These are phyloP conservation scores for Numenius arquata DNA, from an alignment of 2,113 vertebrate genomes.

Conservation along the genomic window DNA sequence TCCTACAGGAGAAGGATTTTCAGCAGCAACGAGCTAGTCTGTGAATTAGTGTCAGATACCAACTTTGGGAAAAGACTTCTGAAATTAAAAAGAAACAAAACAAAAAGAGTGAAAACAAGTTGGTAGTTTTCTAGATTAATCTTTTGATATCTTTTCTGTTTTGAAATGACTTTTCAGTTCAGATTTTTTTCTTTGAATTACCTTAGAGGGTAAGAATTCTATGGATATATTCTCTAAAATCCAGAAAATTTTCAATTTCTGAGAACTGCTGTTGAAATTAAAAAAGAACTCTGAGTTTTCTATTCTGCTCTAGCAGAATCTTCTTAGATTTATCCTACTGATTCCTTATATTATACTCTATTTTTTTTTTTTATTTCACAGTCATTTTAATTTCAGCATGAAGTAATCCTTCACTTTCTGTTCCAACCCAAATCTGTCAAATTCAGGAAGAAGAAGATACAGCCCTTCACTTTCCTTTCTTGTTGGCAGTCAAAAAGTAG, in stretches of 20 bases:
- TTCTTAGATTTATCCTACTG: background rate
- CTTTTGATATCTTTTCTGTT: background rate
- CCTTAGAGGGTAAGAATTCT: background rate
- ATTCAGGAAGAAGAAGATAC: background rate
- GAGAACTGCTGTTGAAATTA: background rate
- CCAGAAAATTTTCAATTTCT: background rate
- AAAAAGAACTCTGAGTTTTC: background rate
- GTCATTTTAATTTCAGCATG: background rate
- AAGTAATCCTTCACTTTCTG: background rate
- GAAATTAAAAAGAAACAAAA: background rate
- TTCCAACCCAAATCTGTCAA: background rate
- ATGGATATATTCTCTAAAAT: background rate
- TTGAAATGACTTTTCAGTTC: background rate
- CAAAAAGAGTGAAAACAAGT: background rate
- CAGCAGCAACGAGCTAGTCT: background rate
- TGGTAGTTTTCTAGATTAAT: background rate
- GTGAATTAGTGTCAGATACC: background rate
- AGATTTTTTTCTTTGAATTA: background rate
- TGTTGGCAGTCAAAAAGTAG: background rate
- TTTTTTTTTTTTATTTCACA: background rate
- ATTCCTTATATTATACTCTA: background rate
- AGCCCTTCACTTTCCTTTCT: background rate
- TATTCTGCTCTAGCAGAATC: background rate
- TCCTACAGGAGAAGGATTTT: background rate
- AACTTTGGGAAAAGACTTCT: background rate